Base-by-base conservation (phyloP, 2,888 invertebrate genomes). In the Parelbella ahira region DNA sequence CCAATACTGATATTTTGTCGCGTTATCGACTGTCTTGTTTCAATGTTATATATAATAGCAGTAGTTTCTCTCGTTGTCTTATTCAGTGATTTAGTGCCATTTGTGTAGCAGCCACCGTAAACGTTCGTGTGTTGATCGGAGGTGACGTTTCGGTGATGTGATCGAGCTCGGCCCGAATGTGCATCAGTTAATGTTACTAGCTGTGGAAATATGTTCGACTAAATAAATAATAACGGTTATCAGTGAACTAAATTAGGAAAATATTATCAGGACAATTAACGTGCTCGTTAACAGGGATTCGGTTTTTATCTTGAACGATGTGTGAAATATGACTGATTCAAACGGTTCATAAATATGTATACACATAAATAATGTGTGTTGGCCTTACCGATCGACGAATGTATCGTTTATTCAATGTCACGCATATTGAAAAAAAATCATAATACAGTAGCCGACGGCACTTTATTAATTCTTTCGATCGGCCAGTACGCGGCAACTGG, bases 181-280 rank as follows among this genome's bases (percentile, higher is more conserved):
- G 56, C 50, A 48, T 37, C 45, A 41, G 36, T 36, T 28, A 10
- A 41, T 7, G 23, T 43, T 42, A 33, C 50, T 43, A 41, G 39
- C 50, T 37, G 48, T 48, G 56, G 63, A 72, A 69, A 74, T 69
- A 71, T 80, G 77, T 74, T 68, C 63, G 65, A 67, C 60, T 65
- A 64, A 60, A 67, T 58, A 44, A 43, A 47, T 54, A 36, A 18
- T 50, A 19, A 38, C 48, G 46, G 51, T 63, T 63, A 56, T 58
- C 47, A 45, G 45, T 45, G 39, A 45, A 53, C 20, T 29, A 27
- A 15, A 28, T 4, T 13, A 20, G 5, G 9, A 28, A 28, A 36
- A 43, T 39, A 37, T 32, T 48, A 54, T 55, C 52, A 55, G 56
- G 65, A 69, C 58, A 68, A 63, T 61, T 53, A 49, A 65, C 63